Percentiles rank a stretch among this genome's conserved stretches.
These are phyloP conservation scores for Andricus quercusramuli DNA, from an alignment of 2,888 invertebrate genomes.

Conservation along the genomic window DNA sequence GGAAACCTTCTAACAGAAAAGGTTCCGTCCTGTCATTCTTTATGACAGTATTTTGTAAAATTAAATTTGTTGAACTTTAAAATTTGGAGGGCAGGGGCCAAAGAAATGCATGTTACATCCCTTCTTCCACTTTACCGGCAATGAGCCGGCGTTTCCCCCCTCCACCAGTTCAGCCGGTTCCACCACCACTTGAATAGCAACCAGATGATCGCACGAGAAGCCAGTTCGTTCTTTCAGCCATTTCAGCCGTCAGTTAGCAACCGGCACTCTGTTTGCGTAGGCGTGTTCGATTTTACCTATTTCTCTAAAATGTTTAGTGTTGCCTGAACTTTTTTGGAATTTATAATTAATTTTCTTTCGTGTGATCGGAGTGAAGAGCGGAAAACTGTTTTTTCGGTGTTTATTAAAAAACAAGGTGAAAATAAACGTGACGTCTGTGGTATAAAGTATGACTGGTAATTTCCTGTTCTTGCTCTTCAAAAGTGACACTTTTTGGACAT, in stretches of 20 bases:
- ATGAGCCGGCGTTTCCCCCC: constrained; percentile 31
- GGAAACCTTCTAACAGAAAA: too few relatives aligned
- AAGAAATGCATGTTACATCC: constrained; percentile 14
- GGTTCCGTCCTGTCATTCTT: too few relatives aligned
- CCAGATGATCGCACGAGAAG: constrained; percentile 72
- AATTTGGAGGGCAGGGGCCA: not conserved
- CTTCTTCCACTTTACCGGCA: constrained; percentile 5
- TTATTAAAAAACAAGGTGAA: constrained; percentile 12
- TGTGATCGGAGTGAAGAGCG: not conserved
- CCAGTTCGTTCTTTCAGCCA: constrained; percentile 50
- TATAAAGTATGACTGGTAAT: constrained; percentile 70
- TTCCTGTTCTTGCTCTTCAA: constrained; percentile 59
- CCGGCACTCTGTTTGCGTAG: constrained; percentile 69
- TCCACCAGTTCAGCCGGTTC: constrained; percentile 28
- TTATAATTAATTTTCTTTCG: constrained; percentile 6
- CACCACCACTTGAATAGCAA: constrained; percentile 50
- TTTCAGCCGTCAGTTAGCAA: constrained; percentile 76
- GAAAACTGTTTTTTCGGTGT: not conserved
- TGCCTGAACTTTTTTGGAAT: constrained; percentile 57
- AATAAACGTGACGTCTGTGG: constrained; percentile 63
- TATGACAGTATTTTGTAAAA: too few relatives aligned
- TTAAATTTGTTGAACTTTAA: too few relatives aligned
- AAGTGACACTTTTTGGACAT: constrained; percentile 73
- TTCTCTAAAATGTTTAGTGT: constrained; percentile 65
- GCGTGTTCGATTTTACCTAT: constrained; percentile 30